These are phyloP conservation scores for Pseudanteris insignis DNA, from an alignment of 2,888 invertebrate species.

Conservation along the genomic window DNA sequence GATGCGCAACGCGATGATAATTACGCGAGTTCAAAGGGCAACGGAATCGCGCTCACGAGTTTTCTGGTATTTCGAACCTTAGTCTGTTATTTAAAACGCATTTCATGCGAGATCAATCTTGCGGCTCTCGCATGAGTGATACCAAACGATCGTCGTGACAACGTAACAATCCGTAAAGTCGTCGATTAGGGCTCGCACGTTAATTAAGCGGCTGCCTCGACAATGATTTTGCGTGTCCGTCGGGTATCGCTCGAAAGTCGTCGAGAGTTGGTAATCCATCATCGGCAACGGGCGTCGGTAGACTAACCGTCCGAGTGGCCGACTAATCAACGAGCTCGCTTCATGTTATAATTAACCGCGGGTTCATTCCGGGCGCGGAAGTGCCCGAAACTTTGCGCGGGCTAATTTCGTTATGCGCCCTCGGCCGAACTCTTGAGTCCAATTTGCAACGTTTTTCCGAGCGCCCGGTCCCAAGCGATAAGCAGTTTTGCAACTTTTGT, in stretches of 20 bases:
- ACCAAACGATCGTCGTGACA: slow-evolving; percentile 30
- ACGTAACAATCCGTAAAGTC: slow-evolving; percentile 31
- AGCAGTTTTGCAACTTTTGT: background rate
- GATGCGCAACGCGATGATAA: slow-evolving; percentile 19
- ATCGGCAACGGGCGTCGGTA: slow-evolving; percentile 57
- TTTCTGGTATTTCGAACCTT: slow-evolving; percentile 23
- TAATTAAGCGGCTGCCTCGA: slow-evolving; percentile 45
- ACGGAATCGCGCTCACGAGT: slow-evolving; percentile 30
- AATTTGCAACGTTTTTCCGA: slow-evolving; percentile 1
- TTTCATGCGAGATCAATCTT: slow-evolving; percentile 36
- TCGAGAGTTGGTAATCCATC: slow-evolving; percentile 59
- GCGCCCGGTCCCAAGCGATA: background rate
- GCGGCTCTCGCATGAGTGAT: slow-evolving; percentile 18
- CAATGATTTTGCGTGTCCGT: slow-evolving; percentile 36
- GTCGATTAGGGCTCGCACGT: slow-evolving; percentile 39
- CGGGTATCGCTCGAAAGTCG: slow-evolving; percentile 54
- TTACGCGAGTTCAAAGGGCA: slow-evolving; percentile 38
- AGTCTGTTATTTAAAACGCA: slow-evolving; percentile 37
- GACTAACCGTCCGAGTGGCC: slow-evolving; percentile 50
- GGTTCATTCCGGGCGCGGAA: slow-evolving; percentile 24
- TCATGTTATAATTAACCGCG: slow-evolving; percentile 54
- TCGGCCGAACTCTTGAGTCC: no score
- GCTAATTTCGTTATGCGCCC: slow-evolving; percentile 19
- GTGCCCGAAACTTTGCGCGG: slow-evolving; percentile 23
- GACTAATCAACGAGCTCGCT: slow-evolving; percentile 55